A percentile compares a stretch with the other conserved stretches of the same genome.
phyloP scores from a whole-genome alignment of 1,140 invertebrate species.

The Teleogryllus occipitalis region DNA sequence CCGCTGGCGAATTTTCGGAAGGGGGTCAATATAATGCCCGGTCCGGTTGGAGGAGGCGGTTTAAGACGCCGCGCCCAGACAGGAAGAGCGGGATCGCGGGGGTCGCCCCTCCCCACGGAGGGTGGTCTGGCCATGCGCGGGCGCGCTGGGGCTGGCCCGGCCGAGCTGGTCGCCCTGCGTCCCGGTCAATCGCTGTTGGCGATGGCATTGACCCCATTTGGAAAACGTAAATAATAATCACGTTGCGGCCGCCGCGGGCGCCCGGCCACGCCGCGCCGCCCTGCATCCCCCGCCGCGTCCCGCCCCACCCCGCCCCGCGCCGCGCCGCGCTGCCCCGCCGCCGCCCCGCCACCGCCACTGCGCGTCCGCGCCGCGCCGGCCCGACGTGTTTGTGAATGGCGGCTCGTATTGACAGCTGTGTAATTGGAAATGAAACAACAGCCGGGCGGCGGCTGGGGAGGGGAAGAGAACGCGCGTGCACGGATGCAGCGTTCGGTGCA shows the following conservation, averaged over 20 bases:
- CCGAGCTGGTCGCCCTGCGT: background rate
- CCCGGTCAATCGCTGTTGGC: background rate
- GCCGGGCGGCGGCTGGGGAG: background rate
- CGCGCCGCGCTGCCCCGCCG: too few relatives aligned
- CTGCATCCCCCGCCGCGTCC: too few relatives aligned
- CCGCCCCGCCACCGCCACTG: too few relatives aligned
- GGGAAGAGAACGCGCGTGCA: background rate
- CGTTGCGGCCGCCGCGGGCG: background rate
- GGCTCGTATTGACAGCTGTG: background rate
- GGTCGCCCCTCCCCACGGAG: background rate
- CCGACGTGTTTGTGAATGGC: background rate
- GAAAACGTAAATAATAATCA: conserved; percentile 6
- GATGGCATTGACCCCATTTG: background rate
- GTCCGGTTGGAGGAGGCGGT: background rate
- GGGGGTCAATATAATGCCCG: background rate
- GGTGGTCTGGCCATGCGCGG: background rate
- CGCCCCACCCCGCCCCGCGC: too few relatives aligned
- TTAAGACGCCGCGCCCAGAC: background rate
- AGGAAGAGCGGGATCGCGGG: too few relatives aligned
- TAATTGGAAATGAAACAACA: background rate
- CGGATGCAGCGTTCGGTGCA: background rate
- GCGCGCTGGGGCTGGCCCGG: background rate
- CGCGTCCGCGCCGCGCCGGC: too few relatives aligned
- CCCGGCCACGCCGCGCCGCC: too few relatives aligned
- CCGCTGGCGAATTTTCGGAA: background rate